A percentile compares a stretch with the other conserved stretches of the same genome.
Evolutionary conservation across 2,113 vertebrate genomes (phyloP).

Genomic region (Melospiza georgiana): DNA sequence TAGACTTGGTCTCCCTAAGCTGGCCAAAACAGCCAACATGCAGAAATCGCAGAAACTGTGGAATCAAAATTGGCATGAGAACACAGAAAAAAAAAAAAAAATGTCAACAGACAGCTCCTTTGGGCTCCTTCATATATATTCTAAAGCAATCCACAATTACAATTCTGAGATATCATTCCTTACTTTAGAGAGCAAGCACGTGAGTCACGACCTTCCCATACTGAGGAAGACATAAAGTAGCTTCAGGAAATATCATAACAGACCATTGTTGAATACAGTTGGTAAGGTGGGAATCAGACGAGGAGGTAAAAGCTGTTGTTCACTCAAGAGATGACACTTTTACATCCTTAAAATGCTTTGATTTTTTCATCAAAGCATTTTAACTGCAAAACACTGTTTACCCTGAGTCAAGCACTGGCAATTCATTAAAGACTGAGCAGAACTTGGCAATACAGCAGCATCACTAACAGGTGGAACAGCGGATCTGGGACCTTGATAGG

Average conservation of each 20-base stretch:
- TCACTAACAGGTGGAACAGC: not conserved
- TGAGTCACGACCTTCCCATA: accelerated
- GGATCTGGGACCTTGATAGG: not conserved
- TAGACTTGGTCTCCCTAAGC: not conserved
- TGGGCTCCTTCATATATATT: not conserved
- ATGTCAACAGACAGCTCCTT: not conserved
- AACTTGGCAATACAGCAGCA: not conserved
- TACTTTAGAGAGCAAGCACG: not conserved
- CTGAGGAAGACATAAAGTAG: not conserved
- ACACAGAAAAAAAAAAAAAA: not conserved
- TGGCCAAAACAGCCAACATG: not conserved
- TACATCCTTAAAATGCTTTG: not conserved
- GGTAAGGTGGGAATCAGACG: not conserved
- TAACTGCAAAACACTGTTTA: not conserved
- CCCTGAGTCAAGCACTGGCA: accelerated
- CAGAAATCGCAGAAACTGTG: not conserved
- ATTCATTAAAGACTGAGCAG: not conserved
- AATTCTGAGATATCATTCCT: not conserved
- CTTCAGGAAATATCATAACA: not conserved
- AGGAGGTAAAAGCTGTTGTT: not conserved
- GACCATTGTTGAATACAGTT: not conserved
- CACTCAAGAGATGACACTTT: not conserved
- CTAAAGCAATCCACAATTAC: not conserved
- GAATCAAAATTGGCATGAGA: not conserved
- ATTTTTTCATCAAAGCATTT: not conserved